These are phyloP conservation scores for Psettodes erumei DNA, from an alignment of 2,113 vertebrate species.

Conservation along the genomic window DNA sequence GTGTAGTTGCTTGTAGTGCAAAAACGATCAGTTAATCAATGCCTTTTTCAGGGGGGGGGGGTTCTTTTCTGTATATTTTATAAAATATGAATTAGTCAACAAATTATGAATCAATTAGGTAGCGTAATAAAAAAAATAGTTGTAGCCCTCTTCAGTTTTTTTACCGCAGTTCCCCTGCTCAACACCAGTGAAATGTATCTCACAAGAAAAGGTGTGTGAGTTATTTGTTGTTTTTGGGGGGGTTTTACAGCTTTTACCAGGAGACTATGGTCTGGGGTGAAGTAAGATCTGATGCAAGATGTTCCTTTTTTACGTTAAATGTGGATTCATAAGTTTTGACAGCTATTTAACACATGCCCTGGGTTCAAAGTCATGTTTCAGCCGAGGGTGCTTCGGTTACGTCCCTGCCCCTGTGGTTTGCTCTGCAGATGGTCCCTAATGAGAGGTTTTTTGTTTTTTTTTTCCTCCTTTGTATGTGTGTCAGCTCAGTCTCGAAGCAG, in stretches of 20 bases:
- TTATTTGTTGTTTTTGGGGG: background rate
- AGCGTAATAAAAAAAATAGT: too few relatives aligned
- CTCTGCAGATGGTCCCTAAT: constrained; percentile 32
- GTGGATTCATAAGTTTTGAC: constrained; percentile 53
- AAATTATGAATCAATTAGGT: too few relatives aligned
- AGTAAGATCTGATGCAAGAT: background rate
- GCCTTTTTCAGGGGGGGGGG: background rate
- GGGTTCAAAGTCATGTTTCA: constrained; percentile 50
- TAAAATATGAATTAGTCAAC: background rate
- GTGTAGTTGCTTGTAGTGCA: background rate
- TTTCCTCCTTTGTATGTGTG: background rate
- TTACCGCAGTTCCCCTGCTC: too few relatives aligned
- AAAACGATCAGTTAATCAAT: background rate
- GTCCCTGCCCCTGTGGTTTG: constrained; percentile 8
- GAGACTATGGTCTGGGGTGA: background rate
- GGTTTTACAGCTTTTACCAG: background rate
- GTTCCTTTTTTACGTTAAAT: constrained; percentile 42
- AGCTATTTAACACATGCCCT: constrained; percentile 44
- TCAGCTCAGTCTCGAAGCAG: constrained; percentile 17
- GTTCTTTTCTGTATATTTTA: background rate
- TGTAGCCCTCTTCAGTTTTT: too few relatives aligned
- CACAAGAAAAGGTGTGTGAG: background rate
- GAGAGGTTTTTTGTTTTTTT: background rate
- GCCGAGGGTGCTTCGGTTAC: constrained; percentile 23
- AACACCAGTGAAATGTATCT: background rate